A percentile compares a stretch with the other conserved stretches of the same genome.
Conservation (phyloP, 2,888 invertebrate genomes). For the Eristalis tenax region DNA sequence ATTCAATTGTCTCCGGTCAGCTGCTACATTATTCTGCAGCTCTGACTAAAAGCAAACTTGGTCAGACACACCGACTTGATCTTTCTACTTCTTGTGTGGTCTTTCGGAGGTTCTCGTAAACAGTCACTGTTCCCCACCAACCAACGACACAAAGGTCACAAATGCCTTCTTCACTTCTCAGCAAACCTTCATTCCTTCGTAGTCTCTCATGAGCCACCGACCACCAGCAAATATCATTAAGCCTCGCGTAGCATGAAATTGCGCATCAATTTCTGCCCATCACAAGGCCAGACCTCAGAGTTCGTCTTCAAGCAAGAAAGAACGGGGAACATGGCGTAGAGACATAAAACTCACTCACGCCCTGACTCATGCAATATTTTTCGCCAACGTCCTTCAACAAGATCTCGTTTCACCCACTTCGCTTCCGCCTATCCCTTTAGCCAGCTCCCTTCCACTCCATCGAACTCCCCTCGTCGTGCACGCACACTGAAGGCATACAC, state of each 20-base stretch:
- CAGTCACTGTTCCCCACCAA: too few relatives aligned
- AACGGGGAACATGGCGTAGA: neutral
- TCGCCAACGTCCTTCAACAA: neutral
- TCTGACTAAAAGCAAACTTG: too few relatives aligned
- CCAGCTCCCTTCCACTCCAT: neutral
- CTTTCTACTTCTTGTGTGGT: too few relatives aligned
- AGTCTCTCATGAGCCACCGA: neutral
- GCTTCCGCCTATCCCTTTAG: neutral
- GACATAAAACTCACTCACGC: neutral
- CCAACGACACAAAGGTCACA: too few relatives aligned
- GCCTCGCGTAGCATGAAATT: neutral
- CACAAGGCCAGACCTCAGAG: neutral
- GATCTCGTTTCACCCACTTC: neutral
- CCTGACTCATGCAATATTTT: neutral
- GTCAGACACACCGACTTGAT: too few relatives aligned
- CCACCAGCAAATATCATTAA: neutral
- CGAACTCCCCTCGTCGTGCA: neutral
- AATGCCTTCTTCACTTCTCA: too few relatives aligned
- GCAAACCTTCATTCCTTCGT: neutral
- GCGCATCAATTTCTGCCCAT: neutral
- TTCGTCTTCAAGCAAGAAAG: neutral
- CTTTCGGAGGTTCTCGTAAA: too few relatives aligned
- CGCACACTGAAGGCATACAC: neutral
- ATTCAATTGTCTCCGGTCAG: too few relatives aligned
- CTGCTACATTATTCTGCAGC: too few relatives aligned